Evolutionary conservation across 2,888 invertebrate genomes (phyloP), one percentile per base, ranked within the genome.

Genomic region (Keiferia lycopersicella): DNA sequence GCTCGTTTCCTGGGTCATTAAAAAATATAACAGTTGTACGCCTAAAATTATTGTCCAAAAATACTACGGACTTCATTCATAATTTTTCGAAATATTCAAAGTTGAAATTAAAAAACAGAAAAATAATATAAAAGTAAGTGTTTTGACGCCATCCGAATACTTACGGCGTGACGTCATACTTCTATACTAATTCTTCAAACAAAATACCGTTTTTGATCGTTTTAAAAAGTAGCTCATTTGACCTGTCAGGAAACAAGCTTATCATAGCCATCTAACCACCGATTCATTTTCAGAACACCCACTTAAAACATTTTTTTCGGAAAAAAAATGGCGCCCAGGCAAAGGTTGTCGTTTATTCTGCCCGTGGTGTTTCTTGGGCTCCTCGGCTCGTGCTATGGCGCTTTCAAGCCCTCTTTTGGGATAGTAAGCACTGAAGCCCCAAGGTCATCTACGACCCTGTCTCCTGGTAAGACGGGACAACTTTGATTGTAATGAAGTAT

Each of bases 401-500:
- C 71, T 8, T 83, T 80, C 69, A 82, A 80, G 67, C 80, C 83
- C 2, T 74, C 73, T 64, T 80, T 82, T 69, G 81, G 82, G 61
- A 72, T 78, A 48, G 69, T 79, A 62, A 79, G 76, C 75, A 78
- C 77, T 16, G 78, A 81, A 59, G 77, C 82, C 34, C 61, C 74
- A 51, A 66, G 66, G 59, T 65, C 68, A 60, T 67, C 72, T 65
- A 75, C 81, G 16, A 78, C 78, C 30, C 71, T 73, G 41, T 74
- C 78, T n/a, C 69, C 74, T 69, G 84, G 84, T 84, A 84, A 83
- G 82, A 53, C 26, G 51, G 51, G 51, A 53, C 12, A 71, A 26
- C 26, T 34, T 56, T 20, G 0, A 22, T 11, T 2, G 11, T 11
- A 34, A 34, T 34, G 34, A 50, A 45, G n/a, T 50, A 11, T 8